Evolutionary conservation across 2,888 invertebrate genomes (phyloP), one percentile per base, ranked within the genome.

Genomic region (Oligia latruncula): DNA sequence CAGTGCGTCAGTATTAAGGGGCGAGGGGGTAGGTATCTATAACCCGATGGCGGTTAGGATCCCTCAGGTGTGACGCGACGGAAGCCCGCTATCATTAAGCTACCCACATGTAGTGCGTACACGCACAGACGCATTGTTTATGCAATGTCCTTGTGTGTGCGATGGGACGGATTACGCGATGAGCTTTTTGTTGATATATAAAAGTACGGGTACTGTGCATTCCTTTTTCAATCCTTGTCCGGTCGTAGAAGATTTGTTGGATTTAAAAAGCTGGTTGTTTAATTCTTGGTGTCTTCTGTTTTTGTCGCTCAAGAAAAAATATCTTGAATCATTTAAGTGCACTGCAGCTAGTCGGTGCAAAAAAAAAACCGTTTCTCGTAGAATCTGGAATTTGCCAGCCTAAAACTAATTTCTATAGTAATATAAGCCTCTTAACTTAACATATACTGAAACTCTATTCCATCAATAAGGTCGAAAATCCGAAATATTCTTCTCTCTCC

Each of bases 11-110:
- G 95, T 92, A 95, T 95, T 95, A 95, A 95, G 94, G 94, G 95
- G 93, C 93, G 91, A 92, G 95, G 95, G 96, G 93, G 92, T 93
- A 92, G 94, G 95, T 95, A 95, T 95, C 95, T 94, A 95, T 95
- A 95, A 93, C 94, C 94, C 95, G 95, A 94, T 94, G 97, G 94
- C 97, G 97, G 97, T 97, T 97, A 95, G 91, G 93, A 84, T 94
- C 96, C 93, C 96, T 97, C 97, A 97, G 97, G 97, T 97, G 97
- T 97, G 97, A 97, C 97, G 97, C 93, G 94, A 91, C 97, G 97
- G 97, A 97, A 96, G 94, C 96, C 91, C 94, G 92, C 96, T 95
- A 95, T 96, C 97, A 97, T 97, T 97, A 97, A 93, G 95, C 94
- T 94, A 95, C 96, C 96, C 96, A 96, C 94, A 93, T 92, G 90